Evolutionary conservation across 2,888 invertebrate genomes (phyloP).

Genomic region (Drosophila atripex): DNA sequence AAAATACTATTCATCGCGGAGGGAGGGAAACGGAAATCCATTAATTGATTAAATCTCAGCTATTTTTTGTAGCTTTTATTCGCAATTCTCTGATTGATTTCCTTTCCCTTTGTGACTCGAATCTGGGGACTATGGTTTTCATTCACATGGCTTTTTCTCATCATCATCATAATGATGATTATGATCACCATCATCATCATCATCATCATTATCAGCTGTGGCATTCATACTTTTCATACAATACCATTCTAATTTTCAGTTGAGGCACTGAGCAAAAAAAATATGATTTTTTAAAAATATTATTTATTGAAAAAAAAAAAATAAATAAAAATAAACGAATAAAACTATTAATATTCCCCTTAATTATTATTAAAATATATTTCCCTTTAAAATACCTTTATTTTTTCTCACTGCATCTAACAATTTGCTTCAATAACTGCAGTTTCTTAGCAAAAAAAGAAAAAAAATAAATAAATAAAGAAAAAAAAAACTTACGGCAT

Average conservation of each 20-base stretch:
- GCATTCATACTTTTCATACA: constrained; percentile 17
- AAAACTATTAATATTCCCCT: too few relatives aligned
- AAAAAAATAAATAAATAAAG: constrained; percentile 5
- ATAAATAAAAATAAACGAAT: neutral
- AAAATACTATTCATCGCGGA: neutral
- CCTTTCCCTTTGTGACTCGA: constrained; percentile 12
- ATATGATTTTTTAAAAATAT: neutral
- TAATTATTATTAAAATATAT: neutral
- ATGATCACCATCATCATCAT: too few relatives aligned
- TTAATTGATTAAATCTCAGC: neutral
- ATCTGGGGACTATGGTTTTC: constrained; percentile 25
- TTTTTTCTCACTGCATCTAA: neutral
- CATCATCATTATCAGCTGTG: constrained; percentile 6
- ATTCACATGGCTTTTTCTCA: constrained; percentile 16
- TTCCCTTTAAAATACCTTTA: neutral
- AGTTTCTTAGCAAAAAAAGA: constrained; percentile 24
- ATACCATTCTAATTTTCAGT: constrained; percentile 28
- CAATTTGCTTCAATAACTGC: neutral
- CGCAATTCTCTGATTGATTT: constrained; percentile 3
- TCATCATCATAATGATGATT: neutral
- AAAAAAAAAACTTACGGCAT: constrained; percentile 52
- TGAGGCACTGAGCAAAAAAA: constrained; percentile 3
- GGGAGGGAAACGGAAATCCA: neutral
- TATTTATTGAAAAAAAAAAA: neutral
- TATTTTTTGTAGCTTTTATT: neutral